Conservation (phyloP, 2,797 vertebrate genomes). For the Dicrostonyx torquatus region DNA sequence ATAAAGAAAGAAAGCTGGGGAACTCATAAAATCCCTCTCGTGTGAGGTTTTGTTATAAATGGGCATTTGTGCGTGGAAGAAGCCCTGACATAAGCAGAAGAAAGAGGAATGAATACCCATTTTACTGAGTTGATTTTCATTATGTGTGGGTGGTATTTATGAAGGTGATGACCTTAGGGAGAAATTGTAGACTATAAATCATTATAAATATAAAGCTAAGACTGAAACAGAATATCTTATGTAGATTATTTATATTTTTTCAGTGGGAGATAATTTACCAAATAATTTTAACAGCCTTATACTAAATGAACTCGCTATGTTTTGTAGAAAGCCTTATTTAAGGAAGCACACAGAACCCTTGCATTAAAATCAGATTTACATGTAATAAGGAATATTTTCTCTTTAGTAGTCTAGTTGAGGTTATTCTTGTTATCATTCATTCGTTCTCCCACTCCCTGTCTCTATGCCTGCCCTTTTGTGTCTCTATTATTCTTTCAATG, state of each 20-base stretch:
- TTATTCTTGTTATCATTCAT: neutral
- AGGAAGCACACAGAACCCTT: neutral
- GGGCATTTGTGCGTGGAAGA: constrained; percentile 31
- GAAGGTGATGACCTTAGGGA: constrained; percentile 66
- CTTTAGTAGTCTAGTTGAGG: neutral
- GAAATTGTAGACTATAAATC: constrained; percentile 64
- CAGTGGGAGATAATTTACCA: constrained; percentile 65
- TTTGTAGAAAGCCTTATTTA: neutral
- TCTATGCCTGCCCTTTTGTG: neutral
- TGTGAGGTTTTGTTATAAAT: constrained; percentile 70
- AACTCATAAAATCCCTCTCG: constrained; percentile 67
- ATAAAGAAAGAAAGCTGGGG: constrained; percentile 74
- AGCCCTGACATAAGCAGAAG: constrained; percentile 53
- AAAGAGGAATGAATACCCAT: constrained; percentile 62
- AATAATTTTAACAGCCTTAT: constrained; percentile 36
- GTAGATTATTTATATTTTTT: constrained; percentile 48
- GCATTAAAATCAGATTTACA: neutral
- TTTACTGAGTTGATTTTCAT: constrained; percentile 67
- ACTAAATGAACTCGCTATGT: constrained; percentile 53
- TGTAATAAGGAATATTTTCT: neutral
- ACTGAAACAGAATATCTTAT: constrained; percentile 45
- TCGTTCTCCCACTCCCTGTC: neutral
- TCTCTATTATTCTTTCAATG: neutral
- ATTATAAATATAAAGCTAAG: constrained; percentile 64
- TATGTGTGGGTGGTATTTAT: constrained; percentile 61